Evolutionary conservation across 1,140 invertebrate species (phyloP).

Genomic region (Drosophila ogumai): DNA sequence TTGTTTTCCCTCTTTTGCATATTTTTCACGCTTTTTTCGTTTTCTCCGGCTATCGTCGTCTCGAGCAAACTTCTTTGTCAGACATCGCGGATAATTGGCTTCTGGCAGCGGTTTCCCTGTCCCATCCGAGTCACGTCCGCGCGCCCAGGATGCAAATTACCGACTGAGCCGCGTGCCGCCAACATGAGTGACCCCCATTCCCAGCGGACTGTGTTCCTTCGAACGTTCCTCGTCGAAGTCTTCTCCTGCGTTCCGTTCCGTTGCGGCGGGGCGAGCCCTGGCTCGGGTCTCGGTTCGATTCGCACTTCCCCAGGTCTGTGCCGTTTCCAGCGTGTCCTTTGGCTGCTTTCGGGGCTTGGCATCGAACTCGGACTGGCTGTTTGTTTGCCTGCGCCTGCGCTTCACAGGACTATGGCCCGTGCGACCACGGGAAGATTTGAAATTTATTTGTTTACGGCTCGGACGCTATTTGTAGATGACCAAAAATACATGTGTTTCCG

Average conservation of each 20-base stretch:
- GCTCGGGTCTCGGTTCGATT: slow-evolving; percentile 11
- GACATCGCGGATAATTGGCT: slow-evolving; percentile 58
- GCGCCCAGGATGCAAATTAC: slow-evolving; percentile 76
- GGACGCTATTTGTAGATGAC: slow-evolving; percentile 54
- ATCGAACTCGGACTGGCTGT: slow-evolving; percentile 25
- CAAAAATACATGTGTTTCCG: slow-evolving; percentile 52
- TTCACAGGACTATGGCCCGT: not conserved
- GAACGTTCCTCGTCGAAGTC: slow-evolving; percentile 7
- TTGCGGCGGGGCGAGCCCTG: slow-evolving; percentile 2
- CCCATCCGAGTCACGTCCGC: slow-evolving; percentile 66
- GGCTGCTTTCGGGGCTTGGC: slow-evolving; percentile 6
- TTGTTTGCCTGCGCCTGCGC: slow-evolving; percentile 66
- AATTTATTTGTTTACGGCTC: slow-evolving; percentile 60
- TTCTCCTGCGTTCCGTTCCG: slow-evolving; percentile 40
- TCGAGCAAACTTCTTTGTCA: slow-evolving; percentile 2
- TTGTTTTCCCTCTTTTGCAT: slow-evolving; percentile 23
- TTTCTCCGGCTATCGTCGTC: slow-evolving; percentile 1
- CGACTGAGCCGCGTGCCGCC: slow-evolving; percentile 60
- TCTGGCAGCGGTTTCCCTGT: slow-evolving; percentile 25
- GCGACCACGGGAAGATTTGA: slow-evolving; percentile 26
- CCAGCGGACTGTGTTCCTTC: slow-evolving; percentile 22
- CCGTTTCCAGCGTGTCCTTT: slow-evolving; percentile 4
- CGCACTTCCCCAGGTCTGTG: slow-evolving; percentile 26
- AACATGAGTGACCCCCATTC: slow-evolving; percentile 40
- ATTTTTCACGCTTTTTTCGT: slow-evolving; percentile 22